These are phyloP conservation scores for Bathynomus jamesi DNA, from an alignment of 1,140 invertebrate genomes.

Conservation along the genomic window DNA sequence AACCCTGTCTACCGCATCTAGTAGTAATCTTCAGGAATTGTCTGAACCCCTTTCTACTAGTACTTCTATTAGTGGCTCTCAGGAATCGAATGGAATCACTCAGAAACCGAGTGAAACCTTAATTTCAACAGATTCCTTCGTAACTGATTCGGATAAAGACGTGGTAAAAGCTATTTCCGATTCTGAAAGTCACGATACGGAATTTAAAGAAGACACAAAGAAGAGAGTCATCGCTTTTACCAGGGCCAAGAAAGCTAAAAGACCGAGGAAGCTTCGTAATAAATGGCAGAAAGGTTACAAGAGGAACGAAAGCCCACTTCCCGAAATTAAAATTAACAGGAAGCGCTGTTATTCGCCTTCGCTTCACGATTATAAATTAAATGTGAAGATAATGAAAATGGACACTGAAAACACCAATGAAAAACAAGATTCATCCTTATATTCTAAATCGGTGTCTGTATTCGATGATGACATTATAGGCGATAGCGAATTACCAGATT, in stretches of 20 bases:
- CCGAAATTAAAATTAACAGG: not conserved
- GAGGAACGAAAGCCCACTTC: not conserved
- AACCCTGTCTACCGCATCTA: not conserved
- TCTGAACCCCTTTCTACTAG: not conserved
- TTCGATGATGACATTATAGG: conserved; percentile 18
- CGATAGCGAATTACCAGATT: conserved; percentile 25
- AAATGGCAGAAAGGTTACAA: conserved; percentile 6
- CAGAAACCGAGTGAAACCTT: not conserved
- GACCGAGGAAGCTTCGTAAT: not conserved
- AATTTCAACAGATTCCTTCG: conserved; percentile 6
- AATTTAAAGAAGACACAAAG: not conserved
- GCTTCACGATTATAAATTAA: not conserved
- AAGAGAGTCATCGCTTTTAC: not conserved
- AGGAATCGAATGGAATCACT: not conserved
- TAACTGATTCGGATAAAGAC: conserved; percentile 5
- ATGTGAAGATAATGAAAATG: not conserved
- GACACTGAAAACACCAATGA: not conserved
- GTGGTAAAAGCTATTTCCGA: not conserved
- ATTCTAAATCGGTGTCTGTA: conserved; percentile 3
- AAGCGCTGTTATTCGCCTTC: not conserved
- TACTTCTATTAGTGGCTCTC: not conserved
- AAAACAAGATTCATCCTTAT: not conserved
- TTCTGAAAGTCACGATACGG: not conserved
- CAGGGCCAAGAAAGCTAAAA: not conserved
- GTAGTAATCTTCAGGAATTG: not conserved